Percentiles rank a stretch among this genome's conserved stretches.
Evolutionary conservation across 1,140 invertebrate species (phyloP).

Genomic region (Drosophila subpulchrella): DNA sequence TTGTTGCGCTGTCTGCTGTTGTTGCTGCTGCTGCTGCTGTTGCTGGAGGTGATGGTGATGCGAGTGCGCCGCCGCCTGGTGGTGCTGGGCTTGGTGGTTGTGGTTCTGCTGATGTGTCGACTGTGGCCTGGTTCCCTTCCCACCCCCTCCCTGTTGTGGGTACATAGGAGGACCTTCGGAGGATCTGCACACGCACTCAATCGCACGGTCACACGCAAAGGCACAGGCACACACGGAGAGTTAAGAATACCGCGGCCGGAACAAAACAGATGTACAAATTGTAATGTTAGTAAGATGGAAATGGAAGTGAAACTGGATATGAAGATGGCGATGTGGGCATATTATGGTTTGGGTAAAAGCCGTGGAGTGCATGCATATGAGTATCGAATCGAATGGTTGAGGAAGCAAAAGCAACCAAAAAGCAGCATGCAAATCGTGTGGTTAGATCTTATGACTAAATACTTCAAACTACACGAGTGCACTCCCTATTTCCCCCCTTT

Average conservation of each 20-base stretch:
- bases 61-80: constrained; percentile 58
- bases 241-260: constrained; percentile 34
- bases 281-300: constrained; percentile 77
- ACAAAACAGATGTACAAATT: constrained; percentile 75
- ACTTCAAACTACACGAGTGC: constrained; percentile 1
- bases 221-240: constrained; percentile 40
- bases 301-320: constrained; percentile 42
- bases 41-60: constrained; percentile 65
- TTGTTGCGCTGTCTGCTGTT: constrained; percentile 37
- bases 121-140: constrained; percentile 83
- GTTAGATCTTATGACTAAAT: constrained; percentile 28
- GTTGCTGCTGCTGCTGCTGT: constrained; percentile 37
- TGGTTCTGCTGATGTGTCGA: constrained; percentile 74
- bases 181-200: constrained; percentile 63
- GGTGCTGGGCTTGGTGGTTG: constrained; percentile 66
- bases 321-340: constrained; percentile 13
- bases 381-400: neutral
- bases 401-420: constrained; percentile 27
- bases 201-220: constrained; percentile 42
- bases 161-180: constrained; percentile 83
- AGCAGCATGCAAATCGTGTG: constrained; percentile 25
- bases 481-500: constrained; percentile 1
- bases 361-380: constrained; percentile 8
- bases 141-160: constrained; percentile 83
- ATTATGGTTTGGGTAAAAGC: constrained; percentile 14